These are phyloP conservation scores for Leptestheria dahalacensis DNA, from an alignment of 1,140 invertebrate species.

Conservation along the genomic window DNA sequence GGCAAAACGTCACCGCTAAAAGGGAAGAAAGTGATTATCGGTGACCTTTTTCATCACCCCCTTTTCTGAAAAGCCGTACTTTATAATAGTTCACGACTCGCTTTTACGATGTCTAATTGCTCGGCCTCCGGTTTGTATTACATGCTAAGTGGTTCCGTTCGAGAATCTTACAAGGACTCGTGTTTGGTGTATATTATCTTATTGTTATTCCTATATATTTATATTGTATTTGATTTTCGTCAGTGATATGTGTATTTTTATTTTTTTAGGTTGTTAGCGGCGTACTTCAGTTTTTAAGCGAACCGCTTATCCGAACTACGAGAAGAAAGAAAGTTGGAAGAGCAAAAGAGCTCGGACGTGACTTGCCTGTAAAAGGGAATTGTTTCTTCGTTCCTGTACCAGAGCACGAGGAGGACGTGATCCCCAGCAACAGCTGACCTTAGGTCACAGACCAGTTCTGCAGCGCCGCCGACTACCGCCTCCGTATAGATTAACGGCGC, in stretches of 20 bases:
- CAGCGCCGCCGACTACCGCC: slow-evolving; percentile 53
- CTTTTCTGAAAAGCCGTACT: no score
- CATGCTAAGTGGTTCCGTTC: background rate
- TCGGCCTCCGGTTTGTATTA: background rate
- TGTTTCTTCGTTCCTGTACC: slow-evolving; percentile 60
- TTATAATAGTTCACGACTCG: background rate
- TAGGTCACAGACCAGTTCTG: slow-evolving; percentile 65
- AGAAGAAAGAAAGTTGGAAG: background rate
- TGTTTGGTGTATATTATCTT: no score
- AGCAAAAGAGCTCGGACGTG: background rate
- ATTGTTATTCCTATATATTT: no score
- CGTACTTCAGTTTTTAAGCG: background rate
- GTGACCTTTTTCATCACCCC: no score
- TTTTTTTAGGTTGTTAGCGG: no score
- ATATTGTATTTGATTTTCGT: no score
- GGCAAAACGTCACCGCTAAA: no score
- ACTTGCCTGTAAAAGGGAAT: slow-evolving; percentile 69
- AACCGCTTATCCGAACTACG: background rate
- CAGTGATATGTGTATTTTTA: no score
- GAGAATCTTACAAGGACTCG: no score
- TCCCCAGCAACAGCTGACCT: slow-evolving; percentile 55
- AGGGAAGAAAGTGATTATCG: no score
- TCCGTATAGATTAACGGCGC: slow-evolving; percentile 44
- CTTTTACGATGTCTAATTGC: background rate
- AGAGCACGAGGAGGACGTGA: slow-evolving; percentile 62